Percentiles rank a stretch among this genome's conserved stretches.
Evolutionary conservation across 2,888 invertebrate genomes (phyloP).

Genomic region (Hydrotaea cyrtoneurina): DNA sequence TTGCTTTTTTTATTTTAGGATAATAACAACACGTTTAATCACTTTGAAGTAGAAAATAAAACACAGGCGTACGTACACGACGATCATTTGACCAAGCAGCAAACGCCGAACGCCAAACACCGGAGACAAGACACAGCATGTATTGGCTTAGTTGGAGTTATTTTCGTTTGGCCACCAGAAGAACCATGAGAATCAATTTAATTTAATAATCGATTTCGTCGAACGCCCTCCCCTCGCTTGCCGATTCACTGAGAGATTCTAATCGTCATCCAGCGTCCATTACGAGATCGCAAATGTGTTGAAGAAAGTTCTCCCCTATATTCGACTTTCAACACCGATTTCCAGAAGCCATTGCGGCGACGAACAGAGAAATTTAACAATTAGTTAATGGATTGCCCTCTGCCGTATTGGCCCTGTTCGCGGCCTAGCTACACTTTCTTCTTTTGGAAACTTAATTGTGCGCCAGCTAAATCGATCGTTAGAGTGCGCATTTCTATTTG

Average conservation of each 20-base stretch:
- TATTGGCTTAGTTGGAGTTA: conserved; percentile 49
- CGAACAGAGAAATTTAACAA: conserved; percentile 18
- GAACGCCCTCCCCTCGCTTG: conserved; percentile 37
- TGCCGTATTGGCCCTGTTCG: conserved; percentile 15
- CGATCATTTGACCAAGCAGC: background rate
- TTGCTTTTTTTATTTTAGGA: conserved; percentile 37
- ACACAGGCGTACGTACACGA: conserved; percentile 17
- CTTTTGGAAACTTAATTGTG: conserved; percentile 34
- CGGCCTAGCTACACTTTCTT: conserved; percentile 19
- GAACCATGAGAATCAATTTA: conserved; percentile 60
- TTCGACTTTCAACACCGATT: conserved; percentile 5
- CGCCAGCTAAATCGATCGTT: background rate
- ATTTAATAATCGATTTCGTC: conserved; percentile 39
- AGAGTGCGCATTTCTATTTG: conserved; percentile 3
- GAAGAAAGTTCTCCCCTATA: conserved; percentile 26
- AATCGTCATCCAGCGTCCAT: background rate
- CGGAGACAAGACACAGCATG: background rate
- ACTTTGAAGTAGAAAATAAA: conserved; percentile 40
- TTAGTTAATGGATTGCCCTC: conserved; percentile 41
- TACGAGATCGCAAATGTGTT: too few species aligned
- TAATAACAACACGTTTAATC: conserved; percentile 50
- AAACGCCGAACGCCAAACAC: background rate
- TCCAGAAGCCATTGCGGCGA: background rate
- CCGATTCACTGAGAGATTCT: background rate
- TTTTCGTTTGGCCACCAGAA: conserved; percentile 44